phyloP scores from a whole-genome alignment of 2,113 vertebrate species.

The Xiphias gladius region DNA sequence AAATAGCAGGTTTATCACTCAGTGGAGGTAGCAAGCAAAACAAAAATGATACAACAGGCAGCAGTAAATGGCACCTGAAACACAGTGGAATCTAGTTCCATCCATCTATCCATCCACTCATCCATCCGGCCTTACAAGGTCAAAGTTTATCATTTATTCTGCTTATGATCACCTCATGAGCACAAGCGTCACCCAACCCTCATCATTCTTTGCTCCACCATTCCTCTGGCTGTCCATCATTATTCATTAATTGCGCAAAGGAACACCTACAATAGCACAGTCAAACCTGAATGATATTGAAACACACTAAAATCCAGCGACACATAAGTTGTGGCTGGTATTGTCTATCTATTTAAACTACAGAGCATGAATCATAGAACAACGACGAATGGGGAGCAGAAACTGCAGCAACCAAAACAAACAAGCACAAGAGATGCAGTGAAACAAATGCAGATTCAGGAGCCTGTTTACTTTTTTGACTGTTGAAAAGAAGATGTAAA shows the following conservation, averaged over 20 bases:
- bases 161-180: not conserved
- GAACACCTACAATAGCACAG: not conserved
- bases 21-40: too few species aligned
- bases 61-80: not conserved
- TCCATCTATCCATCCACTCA: not conserved
- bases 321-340: not conserved
- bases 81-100: not conserved
- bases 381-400: not conserved
- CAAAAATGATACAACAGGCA: not conserved
- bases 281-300: not conserved
- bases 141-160: constrained; percentile 6
- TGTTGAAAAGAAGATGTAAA: not conserved
- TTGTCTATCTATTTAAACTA: not conserved
- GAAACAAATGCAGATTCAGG: not conserved
- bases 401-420: not conserved
- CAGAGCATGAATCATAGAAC: not conserved
- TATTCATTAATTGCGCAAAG: not conserved
- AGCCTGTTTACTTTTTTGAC: not conserved
- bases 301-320: too few species aligned
- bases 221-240: not conserved
- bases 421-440: not conserved
- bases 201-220: not conserved
- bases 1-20: too few species aligned
- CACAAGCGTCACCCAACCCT: not conserved
- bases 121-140: not conserved